Evolutionary conservation across 2,888 invertebrate species (phyloP).

Genomic region (Acleris sparsana): DNA sequence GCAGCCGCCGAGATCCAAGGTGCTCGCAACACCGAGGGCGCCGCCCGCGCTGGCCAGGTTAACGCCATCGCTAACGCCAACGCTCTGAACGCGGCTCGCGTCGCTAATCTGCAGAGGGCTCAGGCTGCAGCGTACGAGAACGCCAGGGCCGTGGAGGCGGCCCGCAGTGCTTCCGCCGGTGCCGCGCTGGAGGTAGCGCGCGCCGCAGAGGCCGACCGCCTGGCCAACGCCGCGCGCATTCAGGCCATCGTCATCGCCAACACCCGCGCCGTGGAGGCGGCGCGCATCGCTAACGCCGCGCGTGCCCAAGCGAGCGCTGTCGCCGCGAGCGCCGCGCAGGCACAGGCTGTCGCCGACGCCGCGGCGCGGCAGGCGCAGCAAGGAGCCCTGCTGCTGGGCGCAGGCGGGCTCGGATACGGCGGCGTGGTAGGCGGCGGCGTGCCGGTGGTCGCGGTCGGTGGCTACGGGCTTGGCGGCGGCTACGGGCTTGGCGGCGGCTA

Average conservation of each 20-base stretch:
- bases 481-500: conserved; percentile 31
- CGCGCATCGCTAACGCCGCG: conserved; percentile 71
- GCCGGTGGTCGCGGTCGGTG: conserved; percentile 39
- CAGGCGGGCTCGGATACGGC: conserved; percentile 45
- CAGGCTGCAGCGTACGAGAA: conserved; percentile 77
- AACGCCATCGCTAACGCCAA: conserved; percentile 75
- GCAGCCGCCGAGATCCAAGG: conserved; percentile 77
- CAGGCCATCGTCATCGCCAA: conserved; percentile 75
- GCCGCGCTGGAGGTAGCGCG: conserved; percentile 62
- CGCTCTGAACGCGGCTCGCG: conserved; percentile 70
- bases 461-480: conserved; percentile 35
- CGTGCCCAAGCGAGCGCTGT: conserved; percentile 66
- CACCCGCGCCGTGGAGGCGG: conserved; percentile 72
- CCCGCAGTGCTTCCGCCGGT: conserved; percentile 66
- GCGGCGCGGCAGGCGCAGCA: conserved; percentile 68
- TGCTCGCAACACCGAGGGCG: conserved; percentile 71
- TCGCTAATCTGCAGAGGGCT: conserved; percentile 73
- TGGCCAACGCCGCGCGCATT: conserved; percentile 72
- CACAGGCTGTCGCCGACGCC: conserved; percentile 66
- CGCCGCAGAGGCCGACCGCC: conserved; percentile 64
- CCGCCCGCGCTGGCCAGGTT: conserved; percentile 69
- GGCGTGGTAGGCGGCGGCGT: conserved; percentile 40
- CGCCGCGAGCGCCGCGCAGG: conserved; percentile 64
- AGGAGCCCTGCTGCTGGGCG: conserved; percentile 64
- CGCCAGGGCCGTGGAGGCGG: conserved; percentile 72